A percentile compares a stretch with the other conserved stretches of the same genome.
These are phyloP conservation scores for Lathamus discolor DNA, from an alignment of 2,113 vertebrate species.

Conservation along the genomic window DNA sequence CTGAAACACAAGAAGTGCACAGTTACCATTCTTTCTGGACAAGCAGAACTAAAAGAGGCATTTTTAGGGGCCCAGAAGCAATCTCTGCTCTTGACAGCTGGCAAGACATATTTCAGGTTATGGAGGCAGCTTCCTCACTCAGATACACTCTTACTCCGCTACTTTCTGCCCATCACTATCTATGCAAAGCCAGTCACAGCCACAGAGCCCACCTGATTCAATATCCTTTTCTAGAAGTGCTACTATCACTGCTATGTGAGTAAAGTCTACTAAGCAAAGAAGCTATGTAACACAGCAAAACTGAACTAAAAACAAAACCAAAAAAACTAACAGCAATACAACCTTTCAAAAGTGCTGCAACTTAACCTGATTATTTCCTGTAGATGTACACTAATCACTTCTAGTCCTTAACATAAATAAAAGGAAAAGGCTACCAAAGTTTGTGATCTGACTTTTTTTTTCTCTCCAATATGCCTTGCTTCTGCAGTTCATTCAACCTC, in stretches of 20 bases:
- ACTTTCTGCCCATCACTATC: not conserved
- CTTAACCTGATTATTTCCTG: not conserved
- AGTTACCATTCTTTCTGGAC: not conserved
- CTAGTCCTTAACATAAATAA: not conserved
- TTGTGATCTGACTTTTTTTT: not conserved
- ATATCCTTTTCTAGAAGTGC: not conserved
- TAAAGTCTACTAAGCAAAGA: not conserved
- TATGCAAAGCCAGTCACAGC: not conserved
- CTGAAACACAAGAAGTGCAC: not conserved
- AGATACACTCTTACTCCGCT: not conserved
- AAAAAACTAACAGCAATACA: not conserved
- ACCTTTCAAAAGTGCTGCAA: not conserved
- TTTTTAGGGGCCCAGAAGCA: not conserved
- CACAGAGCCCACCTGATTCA: not conserved
- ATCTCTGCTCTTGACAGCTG: not conserved
- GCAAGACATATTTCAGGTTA: not conserved
- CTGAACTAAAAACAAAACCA: not conserved
- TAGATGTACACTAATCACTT: not conserved
- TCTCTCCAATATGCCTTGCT: not conserved
- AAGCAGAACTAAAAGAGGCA: not conserved
- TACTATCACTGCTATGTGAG: not conserved
- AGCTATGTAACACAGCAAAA: not conserved
- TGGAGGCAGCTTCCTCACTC: not conserved
- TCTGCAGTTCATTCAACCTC: not conserved
- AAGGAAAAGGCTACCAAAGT: not conserved